These are phyloP conservation scores for Catostylus mosaicus DNA, from an alignment of 30 jellyfish, hydroid and myxozoan genomes.

Conservation along the genomic window DNA sequence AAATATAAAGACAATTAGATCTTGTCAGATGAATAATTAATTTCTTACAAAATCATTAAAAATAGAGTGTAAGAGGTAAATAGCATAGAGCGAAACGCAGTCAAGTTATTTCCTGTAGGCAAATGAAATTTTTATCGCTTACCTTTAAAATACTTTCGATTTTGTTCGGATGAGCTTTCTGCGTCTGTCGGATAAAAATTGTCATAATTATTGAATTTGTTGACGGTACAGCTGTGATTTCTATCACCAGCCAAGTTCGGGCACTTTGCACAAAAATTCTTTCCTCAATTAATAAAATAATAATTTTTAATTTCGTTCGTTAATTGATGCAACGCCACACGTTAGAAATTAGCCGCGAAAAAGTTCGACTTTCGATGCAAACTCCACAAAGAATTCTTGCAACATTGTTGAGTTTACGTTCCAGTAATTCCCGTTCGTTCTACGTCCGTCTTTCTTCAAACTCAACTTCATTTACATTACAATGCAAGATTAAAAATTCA, in stretches of 20 bases:
- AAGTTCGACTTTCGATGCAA: too few relatives aligned
- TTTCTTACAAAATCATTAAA: background rate
- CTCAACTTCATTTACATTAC: slow-evolving; percentile 39
- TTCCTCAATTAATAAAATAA: too few relatives aligned
- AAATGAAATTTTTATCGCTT: too few relatives aligned
- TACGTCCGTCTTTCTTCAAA: background rate
- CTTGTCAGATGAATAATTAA: background rate
- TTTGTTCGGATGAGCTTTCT: slow-evolving; percentile 63
- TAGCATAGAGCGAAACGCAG: too few relatives aligned
- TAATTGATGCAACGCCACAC: too few relatives aligned
- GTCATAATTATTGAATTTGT: slow-evolving; percentile 34
- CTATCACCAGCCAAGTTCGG: background rate
- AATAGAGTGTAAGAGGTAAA: too few relatives aligned
- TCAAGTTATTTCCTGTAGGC: too few relatives aligned
- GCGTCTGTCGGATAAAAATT: slow-evolving; percentile 58
- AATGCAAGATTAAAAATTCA: slow-evolving; percentile 26
- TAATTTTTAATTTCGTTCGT: too few relatives aligned
- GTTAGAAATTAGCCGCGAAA: too few relatives aligned
- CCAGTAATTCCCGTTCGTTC: background rate
- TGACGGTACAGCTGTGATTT: background rate
- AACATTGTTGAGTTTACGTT: background rate
- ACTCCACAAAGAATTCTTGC: too few relatives aligned
- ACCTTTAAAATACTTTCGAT: slow-evolving; percentile 83
- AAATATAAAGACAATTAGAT: too few relatives aligned
- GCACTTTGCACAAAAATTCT: background rate